phyloP scores from a whole-genome alignment of 2,797 vertebrate species.

The Hapalemur alaotrensis region DNA sequence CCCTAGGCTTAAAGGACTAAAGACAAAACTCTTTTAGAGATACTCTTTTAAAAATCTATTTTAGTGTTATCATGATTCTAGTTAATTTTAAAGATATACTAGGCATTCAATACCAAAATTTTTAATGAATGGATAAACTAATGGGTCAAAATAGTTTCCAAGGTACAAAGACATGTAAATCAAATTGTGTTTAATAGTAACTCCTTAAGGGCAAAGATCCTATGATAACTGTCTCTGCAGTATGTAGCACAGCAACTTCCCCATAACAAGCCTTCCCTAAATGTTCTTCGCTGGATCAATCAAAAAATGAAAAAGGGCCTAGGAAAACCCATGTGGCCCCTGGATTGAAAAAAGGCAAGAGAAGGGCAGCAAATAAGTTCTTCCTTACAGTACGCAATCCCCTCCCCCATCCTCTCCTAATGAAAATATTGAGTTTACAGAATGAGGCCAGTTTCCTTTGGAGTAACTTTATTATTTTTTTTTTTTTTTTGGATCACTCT shows the following conservation, averaged over 20 bases:
- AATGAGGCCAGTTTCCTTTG: not conserved
- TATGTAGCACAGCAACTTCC: not conserved
- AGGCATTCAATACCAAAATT: not conserved
- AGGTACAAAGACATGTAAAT: not conserved
- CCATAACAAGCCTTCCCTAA: not conserved
- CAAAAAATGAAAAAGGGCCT: not conserved
- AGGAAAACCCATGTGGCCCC: not conserved
- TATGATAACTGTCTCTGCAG: not conserved
- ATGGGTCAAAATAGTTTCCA: not conserved
- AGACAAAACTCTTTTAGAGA: not conserved
- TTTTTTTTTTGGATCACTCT: not conserved
- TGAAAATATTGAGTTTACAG: not conserved
- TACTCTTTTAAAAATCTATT: not conserved
- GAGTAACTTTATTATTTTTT: not conserved
- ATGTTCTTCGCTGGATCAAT: not conserved
- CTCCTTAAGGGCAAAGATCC: not conserved
- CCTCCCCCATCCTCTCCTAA: not conserved
- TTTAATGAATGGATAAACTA: slow-evolving; percentile 5
- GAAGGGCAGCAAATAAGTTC: not conserved
- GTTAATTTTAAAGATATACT: not conserved
- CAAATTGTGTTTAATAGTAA: not conserved
- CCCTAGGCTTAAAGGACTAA: not conserved
- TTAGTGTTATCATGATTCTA: not conserved
- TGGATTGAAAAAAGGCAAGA: not conserved
- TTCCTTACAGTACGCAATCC: not conserved